These are phyloP conservation scores for Spea hammondii DNA, from an alignment of 2,797 vertebrate species.

Conservation along the genomic window DNA sequence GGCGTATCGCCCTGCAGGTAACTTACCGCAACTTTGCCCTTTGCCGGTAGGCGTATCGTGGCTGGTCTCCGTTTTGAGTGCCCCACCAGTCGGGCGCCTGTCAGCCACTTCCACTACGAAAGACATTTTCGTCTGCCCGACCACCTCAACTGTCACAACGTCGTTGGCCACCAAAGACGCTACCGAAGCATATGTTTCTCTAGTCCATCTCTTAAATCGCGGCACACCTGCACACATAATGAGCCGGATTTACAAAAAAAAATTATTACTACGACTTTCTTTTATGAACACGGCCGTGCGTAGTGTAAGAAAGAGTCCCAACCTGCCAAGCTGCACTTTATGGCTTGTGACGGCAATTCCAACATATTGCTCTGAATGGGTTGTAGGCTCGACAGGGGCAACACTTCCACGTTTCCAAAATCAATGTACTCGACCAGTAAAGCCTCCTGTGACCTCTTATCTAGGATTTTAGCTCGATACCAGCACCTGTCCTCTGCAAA, in stretches of 20 bases:
- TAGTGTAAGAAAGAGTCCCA: background rate
- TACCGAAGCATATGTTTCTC: conserved; percentile 70
- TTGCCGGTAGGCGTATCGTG: no score
- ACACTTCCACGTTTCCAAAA: conserved; percentile 87
- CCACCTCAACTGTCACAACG: conserved; percentile 74
- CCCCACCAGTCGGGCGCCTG: conserved; percentile 64
- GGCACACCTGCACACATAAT: conserved; percentile 73
- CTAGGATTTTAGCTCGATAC: conserved; percentile 84
- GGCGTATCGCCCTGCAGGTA: no score
- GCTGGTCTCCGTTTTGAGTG: conserved; percentile 41
- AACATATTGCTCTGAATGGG: conserved; percentile 73
- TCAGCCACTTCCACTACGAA: conserved; percentile 75
- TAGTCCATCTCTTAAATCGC: conserved; percentile 72
- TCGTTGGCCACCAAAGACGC: conserved; percentile 74
- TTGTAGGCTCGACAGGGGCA: conserved; percentile 72
- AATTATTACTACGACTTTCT: no score
- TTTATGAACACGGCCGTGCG: background rate
- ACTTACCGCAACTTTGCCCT: no score
- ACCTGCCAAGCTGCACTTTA: conserved; percentile 86
- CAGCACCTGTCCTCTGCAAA: conserved; percentile 85
- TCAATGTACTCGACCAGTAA: conserved; percentile 82
- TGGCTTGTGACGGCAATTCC: conserved; percentile 80
- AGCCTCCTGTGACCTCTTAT: conserved; percentile 73
- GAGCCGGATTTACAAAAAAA: background rate
- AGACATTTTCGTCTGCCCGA: conserved; percentile 59